Conservation (phyloP, 2,797 vertebrate species). For the Syngnathus acus region DNA sequence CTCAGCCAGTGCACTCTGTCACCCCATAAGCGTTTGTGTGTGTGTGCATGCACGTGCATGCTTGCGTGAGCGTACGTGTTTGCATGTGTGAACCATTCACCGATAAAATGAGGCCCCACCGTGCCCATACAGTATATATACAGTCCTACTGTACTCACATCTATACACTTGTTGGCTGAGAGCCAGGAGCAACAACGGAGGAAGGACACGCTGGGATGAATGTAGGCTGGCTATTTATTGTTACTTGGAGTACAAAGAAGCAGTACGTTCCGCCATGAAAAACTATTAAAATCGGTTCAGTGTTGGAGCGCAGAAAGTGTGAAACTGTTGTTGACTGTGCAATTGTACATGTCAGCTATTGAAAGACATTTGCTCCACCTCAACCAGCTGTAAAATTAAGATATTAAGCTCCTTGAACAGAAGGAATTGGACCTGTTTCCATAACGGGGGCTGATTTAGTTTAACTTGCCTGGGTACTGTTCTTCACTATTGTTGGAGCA, state of each 20-base stretch:
- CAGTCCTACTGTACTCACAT: conserved; percentile 42
- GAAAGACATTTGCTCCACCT: not conserved
- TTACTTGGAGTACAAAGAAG: conserved; percentile 25
- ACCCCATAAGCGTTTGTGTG: conserved; percentile 61
- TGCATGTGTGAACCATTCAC: conserved; percentile 36
- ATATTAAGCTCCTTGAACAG: not conserved
- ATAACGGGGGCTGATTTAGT: not conserved
- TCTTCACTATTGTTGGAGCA: not conserved
- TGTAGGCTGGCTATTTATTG: conserved; percentile 30
- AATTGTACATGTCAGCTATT: conserved; percentile 3
- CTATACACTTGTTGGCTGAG: conserved; percentile 31
- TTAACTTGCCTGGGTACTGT: not conserved
- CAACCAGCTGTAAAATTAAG: not conserved
- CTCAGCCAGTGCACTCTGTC: conserved; percentile 75
- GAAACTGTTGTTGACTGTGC: not conserved
- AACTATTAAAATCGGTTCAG: not conserved
- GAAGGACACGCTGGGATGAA: conserved; percentile 40
- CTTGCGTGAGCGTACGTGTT: conserved; percentile 32
- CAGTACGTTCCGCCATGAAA: conserved; percentile 2
- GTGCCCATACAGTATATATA: conserved; percentile 20
- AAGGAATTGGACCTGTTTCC: not conserved
- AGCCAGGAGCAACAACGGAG: conserved; percentile 54
- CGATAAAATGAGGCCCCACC: conserved; percentile 45
- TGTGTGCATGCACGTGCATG: conserved; percentile 33
- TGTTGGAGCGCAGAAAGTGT: not conserved